Conservation (phyloP, 1,140 invertebrate genomes). For the Pseudachorutes palmiensis region DNA sequence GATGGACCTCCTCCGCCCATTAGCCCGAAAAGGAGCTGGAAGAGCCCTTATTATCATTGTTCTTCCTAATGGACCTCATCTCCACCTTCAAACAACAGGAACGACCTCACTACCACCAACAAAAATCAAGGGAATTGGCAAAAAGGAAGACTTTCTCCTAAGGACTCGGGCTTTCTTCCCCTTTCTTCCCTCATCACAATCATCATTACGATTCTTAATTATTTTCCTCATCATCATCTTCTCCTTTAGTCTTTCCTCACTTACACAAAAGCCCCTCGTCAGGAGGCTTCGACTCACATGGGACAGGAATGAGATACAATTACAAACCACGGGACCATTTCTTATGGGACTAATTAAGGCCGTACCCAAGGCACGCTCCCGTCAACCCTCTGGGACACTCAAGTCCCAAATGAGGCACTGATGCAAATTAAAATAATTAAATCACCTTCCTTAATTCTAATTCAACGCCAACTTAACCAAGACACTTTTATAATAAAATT, state of each 20-base stretch:
- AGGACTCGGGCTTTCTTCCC: not conserved
- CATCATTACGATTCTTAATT: not conserved
- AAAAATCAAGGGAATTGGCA: not conserved
- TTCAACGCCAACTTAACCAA: too few species aligned
- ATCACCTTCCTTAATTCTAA: too few species aligned
- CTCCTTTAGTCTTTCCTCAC: not conserved
- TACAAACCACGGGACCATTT: too few species aligned
- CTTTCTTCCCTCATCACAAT: not conserved
- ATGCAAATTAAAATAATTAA: too few species aligned
- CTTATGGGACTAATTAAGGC: too few species aligned
- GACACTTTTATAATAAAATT: too few species aligned
- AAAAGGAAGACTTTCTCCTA: not conserved
- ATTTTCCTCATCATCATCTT: conserved; percentile 7
- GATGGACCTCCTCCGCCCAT: conserved; percentile 13
- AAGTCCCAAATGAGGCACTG: too few species aligned
- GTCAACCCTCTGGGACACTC: too few species aligned
- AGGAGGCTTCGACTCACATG: conserved; percentile 24
- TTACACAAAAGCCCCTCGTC: conserved; percentile 1
- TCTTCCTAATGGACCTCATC: too few species aligned
- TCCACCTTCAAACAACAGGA: too few species aligned
- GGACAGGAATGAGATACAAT: not conserved
- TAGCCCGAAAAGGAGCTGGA: conserved; percentile 4
- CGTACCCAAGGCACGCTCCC: too few species aligned
- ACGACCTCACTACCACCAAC: too few species aligned
- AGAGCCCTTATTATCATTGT: conserved; percentile 4